Conservation (phyloP, 2,888 invertebrate genomes). For the Electrophaes corylata region DNA sequence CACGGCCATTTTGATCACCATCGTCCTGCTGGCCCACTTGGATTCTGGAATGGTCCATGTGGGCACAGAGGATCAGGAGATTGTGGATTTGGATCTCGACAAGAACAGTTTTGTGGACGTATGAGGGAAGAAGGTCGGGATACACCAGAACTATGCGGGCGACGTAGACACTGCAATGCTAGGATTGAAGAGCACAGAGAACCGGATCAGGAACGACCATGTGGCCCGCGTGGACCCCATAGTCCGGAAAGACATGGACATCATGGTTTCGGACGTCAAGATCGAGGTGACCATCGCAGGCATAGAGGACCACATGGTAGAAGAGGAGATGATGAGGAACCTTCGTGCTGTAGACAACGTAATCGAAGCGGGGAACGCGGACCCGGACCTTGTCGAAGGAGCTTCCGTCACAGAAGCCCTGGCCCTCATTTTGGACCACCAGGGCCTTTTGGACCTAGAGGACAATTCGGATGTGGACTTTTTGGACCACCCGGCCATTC, state of each 20-base stretch:
- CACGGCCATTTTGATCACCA: not conserved
- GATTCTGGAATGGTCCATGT: not conserved
- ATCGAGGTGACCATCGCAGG: constrained; percentile 1
- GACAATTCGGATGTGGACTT: not conserved
- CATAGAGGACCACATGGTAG: not conserved
- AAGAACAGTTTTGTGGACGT: not conserved
- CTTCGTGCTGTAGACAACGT: not conserved
- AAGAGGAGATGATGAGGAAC: constrained; percentile 1
- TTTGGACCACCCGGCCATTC: constrained; percentile 5
- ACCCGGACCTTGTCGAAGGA: not conserved
- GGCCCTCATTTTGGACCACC: constrained; percentile 2
- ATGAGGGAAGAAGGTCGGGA: not conserved
- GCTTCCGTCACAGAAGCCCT: not conserved
- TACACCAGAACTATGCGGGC: not conserved
- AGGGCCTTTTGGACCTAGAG: not conserved
- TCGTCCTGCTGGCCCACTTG: not conserved
- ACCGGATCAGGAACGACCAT: not conserved
- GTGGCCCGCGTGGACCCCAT: not conserved
- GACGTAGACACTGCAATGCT: constrained; percentile 1
- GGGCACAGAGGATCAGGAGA: constrained; percentile 5
- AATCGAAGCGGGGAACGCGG: not conserved
- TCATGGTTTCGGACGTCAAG: not conserved
- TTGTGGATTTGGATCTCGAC: not conserved
- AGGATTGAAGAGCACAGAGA: not conserved
- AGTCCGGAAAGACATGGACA: constrained; percentile 3